Percentiles rank a stretch among this genome's conserved stretches.
These are phyloP conservation scores for Meloidogyne hapla DNA, from an alignment of 1,140 invertebrate species.

Conservation along the genomic window DNA sequence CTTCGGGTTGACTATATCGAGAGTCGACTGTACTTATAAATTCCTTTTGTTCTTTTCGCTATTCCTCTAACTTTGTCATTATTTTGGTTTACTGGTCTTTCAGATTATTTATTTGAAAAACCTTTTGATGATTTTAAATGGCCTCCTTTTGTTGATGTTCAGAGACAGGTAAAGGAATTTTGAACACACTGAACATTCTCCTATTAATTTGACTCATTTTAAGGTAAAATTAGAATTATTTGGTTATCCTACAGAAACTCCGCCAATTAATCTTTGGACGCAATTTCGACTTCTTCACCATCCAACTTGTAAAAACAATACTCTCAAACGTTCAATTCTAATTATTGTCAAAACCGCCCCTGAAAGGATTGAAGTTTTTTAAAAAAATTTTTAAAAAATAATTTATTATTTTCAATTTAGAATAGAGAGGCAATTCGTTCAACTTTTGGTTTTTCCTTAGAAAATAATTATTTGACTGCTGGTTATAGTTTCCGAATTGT, in stretches of 20 bases:
- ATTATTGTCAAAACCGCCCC: constrained; percentile 55
- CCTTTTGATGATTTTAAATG: constrained; percentile 29
- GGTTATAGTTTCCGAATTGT: constrained; percentile 49
- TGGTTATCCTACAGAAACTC: constrained; percentile 24
- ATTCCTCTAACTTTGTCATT: not conserved
- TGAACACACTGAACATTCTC: too few relatives aligned
- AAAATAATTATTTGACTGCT: constrained; percentile 14
- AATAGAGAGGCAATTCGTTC: constrained; percentile 12
- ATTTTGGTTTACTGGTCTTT: constrained; percentile 12
- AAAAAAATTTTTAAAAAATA: constrained; percentile 36
- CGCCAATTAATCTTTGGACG: constrained; percentile 29
- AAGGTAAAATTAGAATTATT: constrained; percentile 30
- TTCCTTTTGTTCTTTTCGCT: not conserved
- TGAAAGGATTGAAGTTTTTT: constrained; percentile 34
- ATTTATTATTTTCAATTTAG: not conserved
- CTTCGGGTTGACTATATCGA: too few relatives aligned
- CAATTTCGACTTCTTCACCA: constrained; percentile 4
- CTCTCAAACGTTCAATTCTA: constrained; percentile 38
- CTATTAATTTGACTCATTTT: not conserved
- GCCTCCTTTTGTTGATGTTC: constrained; percentile 40
- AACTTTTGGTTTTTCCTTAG: constrained; percentile 1
- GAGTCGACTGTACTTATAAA: not conserved
- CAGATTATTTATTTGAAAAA: constrained; percentile 22
- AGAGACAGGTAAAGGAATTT: constrained; percentile 28
- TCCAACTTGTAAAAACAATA: constrained; percentile 40